Evolutionary conservation across 2,888 invertebrate genomes (phyloP), one percentile per base, ranked within the genome.

Genomic region (Pseudococcus longispinus): DNA sequence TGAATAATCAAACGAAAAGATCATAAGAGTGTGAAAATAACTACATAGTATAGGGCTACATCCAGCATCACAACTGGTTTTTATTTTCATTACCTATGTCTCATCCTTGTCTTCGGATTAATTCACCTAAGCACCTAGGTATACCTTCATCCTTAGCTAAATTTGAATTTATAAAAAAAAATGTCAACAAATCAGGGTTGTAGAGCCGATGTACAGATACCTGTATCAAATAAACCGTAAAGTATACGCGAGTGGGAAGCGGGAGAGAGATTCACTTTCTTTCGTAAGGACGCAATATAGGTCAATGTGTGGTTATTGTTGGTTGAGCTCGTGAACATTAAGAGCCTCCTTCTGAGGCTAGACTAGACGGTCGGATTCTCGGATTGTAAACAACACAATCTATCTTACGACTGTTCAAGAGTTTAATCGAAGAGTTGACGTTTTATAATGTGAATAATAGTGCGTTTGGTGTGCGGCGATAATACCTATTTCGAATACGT

Each of bases 251-350:
- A 46, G 85, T 85, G 85, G 85, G 85, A 85, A 85, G 85, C 74
- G 85, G 85, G 85, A 85, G 85, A 70, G 70, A 85, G 85, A 85
- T 85, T 85, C 85, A 85, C 85, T 85, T 85, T 85, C 85, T 85
- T 85, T 85, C 85, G 85, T 85, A 74, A 85, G 85, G 74, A 85
- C 85, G 85, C 46, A 74, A 85, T 85, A 85, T 85, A 85, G 85
- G 85, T 85, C 85, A 85, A 85, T 85, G 85, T 85, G 74, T 85
- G 85, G 85, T 85, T 85, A 85, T 85, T 85, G 85, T 85, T 85
- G 85, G 74, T 74, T 85, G 85, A 85, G 85, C 70, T 70, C 85
- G 46, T 85, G 85, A 85, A 85, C 85, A 85, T 85, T 74, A 42
- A 74, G 85, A 85, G 85, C 74, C 85, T 85, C 85, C 85, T 85